Conservation (phyloP, 2,888 invertebrate genomes). For the Vandiemenella viatica region DNA sequence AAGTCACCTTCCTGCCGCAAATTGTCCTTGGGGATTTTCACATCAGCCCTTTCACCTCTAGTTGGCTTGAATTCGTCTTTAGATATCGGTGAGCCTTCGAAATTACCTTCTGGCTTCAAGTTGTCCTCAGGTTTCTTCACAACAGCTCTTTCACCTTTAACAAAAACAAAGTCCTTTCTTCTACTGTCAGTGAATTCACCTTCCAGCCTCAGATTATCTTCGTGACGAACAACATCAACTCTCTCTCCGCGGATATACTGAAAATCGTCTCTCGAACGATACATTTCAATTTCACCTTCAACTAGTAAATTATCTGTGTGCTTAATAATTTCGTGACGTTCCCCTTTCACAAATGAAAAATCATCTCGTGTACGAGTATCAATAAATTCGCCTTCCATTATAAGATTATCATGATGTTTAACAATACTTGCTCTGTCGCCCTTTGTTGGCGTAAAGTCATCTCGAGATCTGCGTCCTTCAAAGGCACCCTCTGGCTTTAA, state of each 20-base stretch:
- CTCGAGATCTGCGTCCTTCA: constrained; percentile 31
- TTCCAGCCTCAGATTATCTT: constrained; percentile 28
- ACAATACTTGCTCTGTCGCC: constrained; percentile 17
- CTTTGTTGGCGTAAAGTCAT: constrained; percentile 29
- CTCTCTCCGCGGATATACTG: constrained; percentile 17
- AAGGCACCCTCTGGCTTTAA: constrained; percentile 23
- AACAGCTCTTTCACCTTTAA: constrained; percentile 1
- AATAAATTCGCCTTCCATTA: constrained; percentile 31
- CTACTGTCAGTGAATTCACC: constrained; percentile 37
- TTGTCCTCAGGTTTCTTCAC: constrained; percentile 40
- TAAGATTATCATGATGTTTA: constrained; percentile 26
- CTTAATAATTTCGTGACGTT: constrained; percentile 14
- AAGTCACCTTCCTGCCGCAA: constrained; percentile 40
- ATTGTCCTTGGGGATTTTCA: constrained; percentile 28
- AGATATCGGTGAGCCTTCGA: constrained; percentile 34
- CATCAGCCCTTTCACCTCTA: constrained; percentile 1
- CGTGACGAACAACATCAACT: constrained; percentile 16
- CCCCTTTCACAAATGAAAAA: constrained; percentile 8
- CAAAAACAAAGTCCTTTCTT: background rate
- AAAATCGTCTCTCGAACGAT: constrained; percentile 3
- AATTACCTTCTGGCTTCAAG: constrained; percentile 34
- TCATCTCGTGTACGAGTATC: constrained; percentile 25
- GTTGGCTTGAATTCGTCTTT: constrained; percentile 28
- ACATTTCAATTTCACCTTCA: constrained; percentile 28
- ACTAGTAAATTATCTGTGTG: constrained; percentile 32